These are phyloP conservation scores for Heliconius hortense DNA, from an alignment of 2,888 invertebrate species.

Conservation along the genomic window DNA sequence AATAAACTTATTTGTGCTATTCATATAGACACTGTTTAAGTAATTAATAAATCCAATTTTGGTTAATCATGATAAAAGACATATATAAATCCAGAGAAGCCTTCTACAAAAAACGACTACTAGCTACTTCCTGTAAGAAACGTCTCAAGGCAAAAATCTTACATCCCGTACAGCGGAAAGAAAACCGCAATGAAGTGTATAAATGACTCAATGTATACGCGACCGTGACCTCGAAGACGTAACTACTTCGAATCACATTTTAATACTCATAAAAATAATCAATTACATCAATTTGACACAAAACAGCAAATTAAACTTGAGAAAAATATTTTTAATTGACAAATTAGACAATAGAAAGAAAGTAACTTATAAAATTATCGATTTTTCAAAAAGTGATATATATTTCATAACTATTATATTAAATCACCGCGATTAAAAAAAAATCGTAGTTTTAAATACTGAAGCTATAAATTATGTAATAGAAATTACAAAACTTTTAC, in stretches of 20 bases:
- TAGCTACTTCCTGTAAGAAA: constrained; percentile 18
- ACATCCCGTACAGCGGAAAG: constrained; percentile 15
- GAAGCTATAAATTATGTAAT: not conserved
- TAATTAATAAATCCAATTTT: no score
- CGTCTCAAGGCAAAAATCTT: constrained; percentile 10
- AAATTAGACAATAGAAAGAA: no score
- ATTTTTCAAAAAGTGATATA: no score
- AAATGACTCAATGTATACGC: constrained; percentile 23
- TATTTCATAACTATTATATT: not conserved
- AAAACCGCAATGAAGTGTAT: constrained; percentile 29
- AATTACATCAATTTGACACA: not conserved
- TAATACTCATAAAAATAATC: not conserved
- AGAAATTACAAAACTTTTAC: not conserved
- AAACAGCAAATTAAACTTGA: no score
- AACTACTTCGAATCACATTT: constrained; percentile 12
- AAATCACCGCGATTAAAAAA: no score
- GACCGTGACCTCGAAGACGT: constrained; percentile 11
- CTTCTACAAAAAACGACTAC: not conserved
- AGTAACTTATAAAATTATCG: no score
- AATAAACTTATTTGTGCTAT: not conserved
- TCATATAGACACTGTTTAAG: not conserved
- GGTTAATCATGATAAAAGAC: no score
- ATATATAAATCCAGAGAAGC: not conserved
- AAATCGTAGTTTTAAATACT: not conserved
- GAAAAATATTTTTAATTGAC: no score